Base-by-base conservation (phyloP, 1,140 invertebrate species). In the Papilio polyxenes region DNA sequence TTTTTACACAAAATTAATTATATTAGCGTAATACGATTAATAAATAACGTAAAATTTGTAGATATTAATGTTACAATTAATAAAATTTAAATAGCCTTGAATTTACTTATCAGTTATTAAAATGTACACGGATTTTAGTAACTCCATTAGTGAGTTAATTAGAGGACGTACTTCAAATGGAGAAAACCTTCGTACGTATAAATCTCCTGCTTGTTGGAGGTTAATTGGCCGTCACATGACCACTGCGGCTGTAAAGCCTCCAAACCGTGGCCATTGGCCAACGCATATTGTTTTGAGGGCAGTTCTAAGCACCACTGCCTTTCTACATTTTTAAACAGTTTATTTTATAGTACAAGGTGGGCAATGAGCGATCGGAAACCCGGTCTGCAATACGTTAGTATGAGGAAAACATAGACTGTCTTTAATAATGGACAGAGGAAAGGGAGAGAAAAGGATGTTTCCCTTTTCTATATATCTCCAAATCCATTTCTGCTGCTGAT, bases 211-310 rank as follows among this genome's bases (percentile, higher is more conserved):
- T 88, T 88, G 88, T 89, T 89, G 85, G 87, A 85, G 89, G 88
- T 89, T 92, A 92, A 92, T 92, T 90, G 87, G 86, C 84, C 88
- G 85, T 87, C 87, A 87, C 88, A 85, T 69, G 86, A 81, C 84
- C 83, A 82, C 84, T 83, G 56, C 82, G 81, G 86, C 85, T 87
- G 88, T 92, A 90, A 91, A 90, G 86, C 86, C 86, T 87, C 84
- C 85, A 85, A 87, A 90, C 84, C 90, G 89, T 91, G 85, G 87
- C 87, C 85, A 87, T 84, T 85, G 82, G 83, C 88, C 88, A 83
- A 84, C 82, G 85, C 81, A 31, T 62, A 48, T 62, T 65, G 75
- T 78, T 81, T 84, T 84, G 83, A 84, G 65, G 82, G 37, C 31
- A 44, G 17, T 20, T 82, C 79, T 23, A 56, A 81, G 83, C 75